Base-by-base conservation (phyloP, 2,797 vertebrate species). In the Hafferia zeledoni region DNA sequence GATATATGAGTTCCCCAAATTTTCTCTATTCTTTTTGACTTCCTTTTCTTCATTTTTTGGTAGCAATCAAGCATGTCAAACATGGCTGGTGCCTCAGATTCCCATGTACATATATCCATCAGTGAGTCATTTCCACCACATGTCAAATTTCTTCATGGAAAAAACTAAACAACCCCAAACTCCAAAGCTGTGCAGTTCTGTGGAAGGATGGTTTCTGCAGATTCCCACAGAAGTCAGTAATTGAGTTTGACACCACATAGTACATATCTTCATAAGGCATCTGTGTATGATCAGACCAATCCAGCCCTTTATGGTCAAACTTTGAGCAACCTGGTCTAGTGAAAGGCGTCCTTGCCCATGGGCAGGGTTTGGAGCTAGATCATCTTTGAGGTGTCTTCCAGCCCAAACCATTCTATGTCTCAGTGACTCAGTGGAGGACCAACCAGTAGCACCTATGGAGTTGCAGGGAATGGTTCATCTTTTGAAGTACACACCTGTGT, bases 71-170 rank as follows among this genome's bases (percentile, higher is more conserved):
- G 10, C 7, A 24, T 4, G 4, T 57, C 22, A 59, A 31, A 28
- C 5, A 5, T 8, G 18, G 23, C 41, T 47, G 7, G 6, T 77
- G 10, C 37, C 27, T 65, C 35, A 43, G 24, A 43, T 11, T 31
- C 10, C 22, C 12, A 16, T 11, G 11, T 22, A 19, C 0, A 0
- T 50, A 17, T 10, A 44, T 6, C 20, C 6, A 37, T 19, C 47
- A 72, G 14, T 19, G 50, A 55, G 13, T 15, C 13, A 39, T 77
- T 77, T 87, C 17, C 10, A 78, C 14, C 30, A 47, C 0, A 0
- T 2, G 23, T 24, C 11, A 63, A 55, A 92, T 41, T 87, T 87
- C 53, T 31, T 78, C 18, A 23, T 37, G 27, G 4, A 8, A 76
- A 81, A 44, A n/a, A 0, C 3, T 27, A 33, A 33, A 52, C 3